Conservation (phyloP, 2,888 invertebrate genomes). For the Hirudinaria manillensis region DNA sequence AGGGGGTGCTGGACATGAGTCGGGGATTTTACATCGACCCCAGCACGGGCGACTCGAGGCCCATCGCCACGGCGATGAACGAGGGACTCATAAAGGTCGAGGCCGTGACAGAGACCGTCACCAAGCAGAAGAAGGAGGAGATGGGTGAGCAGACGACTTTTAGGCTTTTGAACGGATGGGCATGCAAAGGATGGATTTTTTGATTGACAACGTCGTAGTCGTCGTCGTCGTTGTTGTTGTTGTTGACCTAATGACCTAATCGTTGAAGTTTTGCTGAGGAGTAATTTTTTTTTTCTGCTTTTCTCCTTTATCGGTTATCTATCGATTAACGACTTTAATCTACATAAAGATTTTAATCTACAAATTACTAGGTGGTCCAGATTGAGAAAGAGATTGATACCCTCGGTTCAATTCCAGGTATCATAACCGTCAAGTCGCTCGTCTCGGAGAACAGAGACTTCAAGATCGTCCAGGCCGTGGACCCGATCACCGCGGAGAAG, state of each 20-base stretch:
- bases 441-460: conserved; percentile 7
- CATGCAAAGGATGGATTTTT: no score
- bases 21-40: conserved; percentile 29
- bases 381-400: no score
- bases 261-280: no score
- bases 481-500: conserved; percentile 22
- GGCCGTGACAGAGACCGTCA: conserved; percentile 9
- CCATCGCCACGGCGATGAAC: conserved; percentile 22
- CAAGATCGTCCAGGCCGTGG: neutral
- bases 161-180: neutral
- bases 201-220: no score
- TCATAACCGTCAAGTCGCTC: conserved; percentile 27
- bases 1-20: conserved; percentile 29
- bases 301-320: no score
- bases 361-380: no score
- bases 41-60: neutral
- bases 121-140: conserved; percentile 24
- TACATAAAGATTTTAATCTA: no score
- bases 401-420: no score
- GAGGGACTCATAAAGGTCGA: conserved; percentile 23
- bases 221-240: no score
- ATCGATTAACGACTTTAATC: no score
- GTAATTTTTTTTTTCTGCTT: no score
- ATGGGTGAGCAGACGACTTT: conserved; percentile 8
- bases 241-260: no score